A percentile compares a stretch with the other conserved stretches of the same genome.
phyloP scores from a whole-genome alignment of 1,140 invertebrate species.

The Anthonomus grandis region DNA sequence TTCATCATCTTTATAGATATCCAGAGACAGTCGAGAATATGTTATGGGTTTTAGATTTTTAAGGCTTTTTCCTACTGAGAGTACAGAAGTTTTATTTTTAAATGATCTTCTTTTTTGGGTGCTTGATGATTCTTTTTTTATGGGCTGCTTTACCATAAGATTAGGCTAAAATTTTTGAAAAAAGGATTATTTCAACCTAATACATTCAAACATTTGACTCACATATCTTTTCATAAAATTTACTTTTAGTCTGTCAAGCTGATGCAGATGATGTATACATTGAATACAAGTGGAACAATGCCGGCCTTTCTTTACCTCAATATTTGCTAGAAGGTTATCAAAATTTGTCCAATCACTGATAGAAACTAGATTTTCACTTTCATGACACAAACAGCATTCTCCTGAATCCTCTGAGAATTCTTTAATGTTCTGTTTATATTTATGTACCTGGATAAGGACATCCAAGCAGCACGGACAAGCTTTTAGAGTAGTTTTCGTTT shows the following conservation, averaged over 20 bases:
- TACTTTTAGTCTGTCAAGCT: background rate
- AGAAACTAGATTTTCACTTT: background rate
- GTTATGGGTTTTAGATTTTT: slow-evolving; percentile 10
- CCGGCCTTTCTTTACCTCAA: background rate
- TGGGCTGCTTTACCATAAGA: background rate
- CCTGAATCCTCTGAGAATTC: background rate
- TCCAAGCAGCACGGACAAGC: slow-evolving; percentile 4
- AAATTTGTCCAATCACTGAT: slow-evolving; percentile 1
- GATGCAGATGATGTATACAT: slow-evolving; percentile 4
- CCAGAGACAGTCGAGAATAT: background rate
- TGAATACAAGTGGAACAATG: background rate
- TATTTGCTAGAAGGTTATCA: slow-evolving; percentile 1
- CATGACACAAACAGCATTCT: background rate
- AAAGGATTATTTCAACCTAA: background rate
- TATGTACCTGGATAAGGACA: background rate
- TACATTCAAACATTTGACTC: background rate
- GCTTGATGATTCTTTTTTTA: background rate
- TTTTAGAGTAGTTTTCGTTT: background rate
- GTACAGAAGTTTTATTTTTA: background rate
- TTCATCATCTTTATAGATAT: background rate
- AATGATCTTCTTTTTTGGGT: background rate
- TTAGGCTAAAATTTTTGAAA: slow-evolving; percentile 6
- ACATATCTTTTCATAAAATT: slow-evolving; percentile 11
- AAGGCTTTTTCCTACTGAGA: background rate
- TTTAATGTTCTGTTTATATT: background rate